Conservation (phyloP, 1,140 invertebrate genomes). For the Papilio helenus region DNA sequence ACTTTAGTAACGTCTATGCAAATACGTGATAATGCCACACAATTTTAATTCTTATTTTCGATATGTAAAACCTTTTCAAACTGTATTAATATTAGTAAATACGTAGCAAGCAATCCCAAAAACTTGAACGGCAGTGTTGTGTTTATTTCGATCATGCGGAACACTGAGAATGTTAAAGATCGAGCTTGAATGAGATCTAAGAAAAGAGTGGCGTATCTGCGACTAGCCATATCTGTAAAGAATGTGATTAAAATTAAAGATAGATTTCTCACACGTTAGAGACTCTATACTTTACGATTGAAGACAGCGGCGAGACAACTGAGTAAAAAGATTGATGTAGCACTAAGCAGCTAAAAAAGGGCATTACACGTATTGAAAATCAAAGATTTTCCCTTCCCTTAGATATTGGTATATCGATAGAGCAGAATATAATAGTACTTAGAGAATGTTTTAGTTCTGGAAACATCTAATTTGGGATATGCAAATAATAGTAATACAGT, state of each 20-base stretch:
- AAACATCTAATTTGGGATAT: too few relatives aligned
- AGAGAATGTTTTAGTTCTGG: too few relatives aligned
- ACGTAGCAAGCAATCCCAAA: slow-evolving; percentile 36
- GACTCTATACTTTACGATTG: too few relatives aligned
- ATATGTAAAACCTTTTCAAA: slow-evolving; percentile 39
- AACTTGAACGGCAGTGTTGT: slow-evolving; percentile 41
- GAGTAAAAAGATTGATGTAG: too few relatives aligned
- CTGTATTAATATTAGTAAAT: slow-evolving; percentile 41
- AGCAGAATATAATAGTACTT: too few relatives aligned
- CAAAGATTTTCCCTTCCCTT: too few relatives aligned
- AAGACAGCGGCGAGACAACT: too few relatives aligned
- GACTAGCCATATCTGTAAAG: slow-evolving; percentile 40
- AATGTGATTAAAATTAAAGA: neutral
- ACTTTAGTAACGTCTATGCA: neutral
- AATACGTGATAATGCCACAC: neutral
- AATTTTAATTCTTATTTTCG: neutral
- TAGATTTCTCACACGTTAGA: neutral
- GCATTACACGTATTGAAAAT: too few relatives aligned
- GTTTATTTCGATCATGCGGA: slow-evolving; percentile 42
- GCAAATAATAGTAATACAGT: too few relatives aligned
- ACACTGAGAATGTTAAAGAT: slow-evolving; percentile 41
- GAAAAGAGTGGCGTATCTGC: slow-evolving; percentile 20
- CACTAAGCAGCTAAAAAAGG: too few relatives aligned
- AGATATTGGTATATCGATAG: too few relatives aligned
- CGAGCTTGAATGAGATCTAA: slow-evolving; percentile 33